phyloP scores from a whole-genome alignment of 1,140 invertebrate species.

The Magallana ariakensis region DNA sequence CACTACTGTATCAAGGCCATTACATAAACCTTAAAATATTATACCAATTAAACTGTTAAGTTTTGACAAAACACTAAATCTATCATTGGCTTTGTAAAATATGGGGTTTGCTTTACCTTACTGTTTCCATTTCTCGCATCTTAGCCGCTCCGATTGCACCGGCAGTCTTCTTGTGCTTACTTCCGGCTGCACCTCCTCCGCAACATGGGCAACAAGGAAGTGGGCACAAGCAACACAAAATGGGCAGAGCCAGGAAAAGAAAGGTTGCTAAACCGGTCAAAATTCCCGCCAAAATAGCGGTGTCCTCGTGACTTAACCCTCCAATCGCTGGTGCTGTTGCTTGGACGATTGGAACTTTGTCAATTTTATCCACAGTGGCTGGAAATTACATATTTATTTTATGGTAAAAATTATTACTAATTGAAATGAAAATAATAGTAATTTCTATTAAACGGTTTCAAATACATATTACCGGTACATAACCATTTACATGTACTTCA shows the following conservation, averaged over 20 bases:
- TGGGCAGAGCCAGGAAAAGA: constrained; percentile 52
- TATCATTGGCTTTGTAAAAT: no score
- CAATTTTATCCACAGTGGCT: constrained; percentile 31
- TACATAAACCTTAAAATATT: no score
- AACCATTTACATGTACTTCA: no score
- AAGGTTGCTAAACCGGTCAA: constrained; percentile 56
- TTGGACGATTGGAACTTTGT: constrained; percentile 25
- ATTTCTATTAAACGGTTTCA: no score
- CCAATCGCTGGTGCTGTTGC: constrained; percentile 23
- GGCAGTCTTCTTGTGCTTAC: constrained; percentile 18
- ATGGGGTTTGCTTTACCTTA: background rate
- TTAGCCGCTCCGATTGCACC: constrained; percentile 40
- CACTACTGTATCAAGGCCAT: no score
- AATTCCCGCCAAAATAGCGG: constrained; percentile 53
- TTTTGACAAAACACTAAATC: no score
- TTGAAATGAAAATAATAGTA: no score
- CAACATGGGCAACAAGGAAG: constrained; percentile 41
- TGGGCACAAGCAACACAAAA: constrained; percentile 55
- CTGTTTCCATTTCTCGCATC: constrained; percentile 14
- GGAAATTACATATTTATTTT: background rate
- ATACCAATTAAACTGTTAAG: no score
- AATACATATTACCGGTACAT: no score
- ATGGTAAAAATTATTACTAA: no score
- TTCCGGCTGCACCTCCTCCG: constrained; percentile 25
- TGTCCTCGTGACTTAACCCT: constrained; percentile 49